Evolutionary conservation across 1,140 invertebrate species (phyloP), one percentile per base, ranked within the genome.

Genomic region (Cydia strobilella): DNA sequence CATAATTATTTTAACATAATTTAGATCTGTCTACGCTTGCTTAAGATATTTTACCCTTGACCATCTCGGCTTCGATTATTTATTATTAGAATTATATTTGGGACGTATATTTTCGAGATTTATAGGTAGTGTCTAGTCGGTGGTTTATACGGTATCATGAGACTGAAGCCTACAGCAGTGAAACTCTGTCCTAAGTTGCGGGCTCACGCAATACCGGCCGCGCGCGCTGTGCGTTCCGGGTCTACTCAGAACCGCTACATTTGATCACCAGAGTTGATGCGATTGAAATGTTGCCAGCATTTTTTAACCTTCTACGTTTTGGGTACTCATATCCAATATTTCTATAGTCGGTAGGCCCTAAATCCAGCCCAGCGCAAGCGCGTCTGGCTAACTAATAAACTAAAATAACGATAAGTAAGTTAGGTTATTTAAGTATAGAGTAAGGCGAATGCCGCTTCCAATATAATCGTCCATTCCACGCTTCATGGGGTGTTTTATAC

Each of bases 101-200:
- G 66, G 20, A 75, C 77, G 77, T 74, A 73, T 76, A 74, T 82
- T 76, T 81, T 76, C 66, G 78, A 80, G 75, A 82, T 87, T 87
- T 86, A 88, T 87, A 86, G 82, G 85, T 86, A 89, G 86, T 83
- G 86, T 88, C 89, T 90, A 91, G 89, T 91, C 89, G 86, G 84
- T 80, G 84, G 80, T 82, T 84, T 80, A 76, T 83, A 77, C 75
- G 78, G 78, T 76, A 82, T 74, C 82, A 59, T 75, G 82, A 84
- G 86, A 86, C 86, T 86, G 84, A 84, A 75, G 76, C 82, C 80
- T 85, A 82, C 83, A 80, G 76, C 80, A 78, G 72, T 80, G 71
- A 77, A 79, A 77, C 75, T 77, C 66, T 79, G 73, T 63, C 63
- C 62, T 80, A 79, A 79, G 84, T 86, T 82, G 72, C 81, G 85